Evolutionary conservation across 2,113 vertebrate species (phyloP).

Genomic region (Antechinus stuartii): DNA sequence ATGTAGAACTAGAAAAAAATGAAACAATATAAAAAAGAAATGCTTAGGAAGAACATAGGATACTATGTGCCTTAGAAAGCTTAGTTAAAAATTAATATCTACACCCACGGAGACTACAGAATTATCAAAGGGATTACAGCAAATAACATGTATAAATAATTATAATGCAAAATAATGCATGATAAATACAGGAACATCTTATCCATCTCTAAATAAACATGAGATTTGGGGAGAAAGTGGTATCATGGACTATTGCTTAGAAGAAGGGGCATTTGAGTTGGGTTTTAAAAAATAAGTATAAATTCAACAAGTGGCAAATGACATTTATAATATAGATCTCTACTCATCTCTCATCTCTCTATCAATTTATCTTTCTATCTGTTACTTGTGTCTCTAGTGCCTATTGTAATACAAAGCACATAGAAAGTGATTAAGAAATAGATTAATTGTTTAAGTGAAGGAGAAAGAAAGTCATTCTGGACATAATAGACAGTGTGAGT

Average conservation of each 20-base stretch:
- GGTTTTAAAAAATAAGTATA: not conserved
- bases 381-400: not conserved
- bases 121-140: not conserved
- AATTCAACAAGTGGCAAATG: not conserved
- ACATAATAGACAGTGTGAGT: not conserved
- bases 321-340: not conserved
- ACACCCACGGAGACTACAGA: not conserved
- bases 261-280: not conserved
- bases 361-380: not conserved
- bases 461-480: not conserved
- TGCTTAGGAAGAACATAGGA: not conserved
- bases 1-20: too few relatives aligned
- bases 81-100: not conserved
- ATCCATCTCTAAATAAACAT: not conserved
- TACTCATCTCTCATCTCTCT: not conserved
- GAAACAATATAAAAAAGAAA: not conserved
- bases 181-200: not conserved
- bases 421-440: constrained; percentile 20
- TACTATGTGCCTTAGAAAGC: not conserved
- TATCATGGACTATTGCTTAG: not conserved
- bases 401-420: not conserved
- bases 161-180: not conserved
- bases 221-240: not conserved
- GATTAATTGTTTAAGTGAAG: not conserved
- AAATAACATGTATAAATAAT: not conserved